Base-by-base conservation (phyloP, 1,140 invertebrate genomes). In the Pollicipes pollicipes region DNA sequence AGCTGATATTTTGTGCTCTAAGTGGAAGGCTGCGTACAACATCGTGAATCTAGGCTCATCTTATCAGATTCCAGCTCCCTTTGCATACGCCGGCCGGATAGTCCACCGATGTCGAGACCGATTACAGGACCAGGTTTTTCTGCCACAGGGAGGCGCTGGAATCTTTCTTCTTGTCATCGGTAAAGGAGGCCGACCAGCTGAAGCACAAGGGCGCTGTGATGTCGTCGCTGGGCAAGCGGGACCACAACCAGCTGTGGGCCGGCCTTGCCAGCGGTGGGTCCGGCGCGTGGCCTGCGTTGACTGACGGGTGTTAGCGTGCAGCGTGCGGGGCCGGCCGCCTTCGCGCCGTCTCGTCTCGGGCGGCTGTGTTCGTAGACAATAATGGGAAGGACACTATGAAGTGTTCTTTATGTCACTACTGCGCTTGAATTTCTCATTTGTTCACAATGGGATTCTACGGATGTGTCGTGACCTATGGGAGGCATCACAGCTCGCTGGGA, bases 171-270 rank as follows among this genome's bases (percentile, higher is more conserved):
- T 89, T 99, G 85, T 90, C 93, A 26, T 90, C 89, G 72, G 83
- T 99, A 16, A 99, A 99, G 82, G 96, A 99, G 84, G 95, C 97
- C 2, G 96, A 98, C 83, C 89, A 93, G 6, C 80, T 99, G 0
- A 99, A 99, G 81, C 95, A 98, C 78, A 84, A 90, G 76, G 88
- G 90, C 8, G 88, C 93, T 80, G 85, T 98, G 21, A 90, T 97
- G 68, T 92, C 91, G 35, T 87, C 84, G 73, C 98, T 99, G 95
- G 93, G 96, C 77, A 95, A 95, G 77, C 96, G 96, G 79, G 96
- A 99, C 77, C 95, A 98, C 77, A 94, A 91, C 80, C 93, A 97
- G 76, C 82, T 99, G 10, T 99, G 95, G 95, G 83, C 89, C 64
- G 95, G 95, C 30, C 80, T 99, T 72, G 85, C 90, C 77, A 96